Evolutionary conservation across 2,797 vertebrate species (phyloP), one percentile per base, ranked within the genome.

Genomic region (Sebastes minor): DNA sequence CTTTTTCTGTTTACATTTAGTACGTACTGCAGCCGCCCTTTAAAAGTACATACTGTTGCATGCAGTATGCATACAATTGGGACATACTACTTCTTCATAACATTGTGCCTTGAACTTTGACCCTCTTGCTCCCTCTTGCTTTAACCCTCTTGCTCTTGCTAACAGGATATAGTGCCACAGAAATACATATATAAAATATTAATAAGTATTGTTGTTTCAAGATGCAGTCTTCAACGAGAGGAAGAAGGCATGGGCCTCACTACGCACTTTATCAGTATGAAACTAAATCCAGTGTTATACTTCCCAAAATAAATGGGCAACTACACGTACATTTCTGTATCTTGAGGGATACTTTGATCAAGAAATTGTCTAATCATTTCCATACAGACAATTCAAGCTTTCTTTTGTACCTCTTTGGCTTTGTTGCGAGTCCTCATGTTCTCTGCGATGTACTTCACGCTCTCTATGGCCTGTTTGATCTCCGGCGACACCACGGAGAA

Each of bases 371-470:
- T 33, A 10, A 27, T 61, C 0, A 1, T 60, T n/a, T 38, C 12
- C 63, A 53, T 33, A 69, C 9, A 53, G 20, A 53, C 16, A 73
- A 38, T n/a, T 56, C 16, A 52, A 35, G 4, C n/a, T 56, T 27
- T 53, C 1, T 38, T 13, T 20, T 20, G 4, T 89, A 98, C 98
- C 97, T 98, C 96, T 92, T 97, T 99, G 73, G 96, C 97, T 94
- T 98, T 96, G 80, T 97, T 98, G 86, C 97, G 97, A 61, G 91
- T 96, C 84, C 94, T 97, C 96, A 98, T 97, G 89, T 98, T 98
- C 90, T 97, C 97, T 14, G 97, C 96, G 0, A 99, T 99, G 95
- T 97, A 98, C 33, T 97, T 97, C 74, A 99, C 92, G 0, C 95
- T 98, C 69, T 95, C 95, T 1, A 98, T 97, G 71, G 97, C 95